These are phyloP conservation scores for Linnaemya vulpina DNA, from an alignment of 2,888 invertebrate species.

Conservation along the genomic window DNA sequence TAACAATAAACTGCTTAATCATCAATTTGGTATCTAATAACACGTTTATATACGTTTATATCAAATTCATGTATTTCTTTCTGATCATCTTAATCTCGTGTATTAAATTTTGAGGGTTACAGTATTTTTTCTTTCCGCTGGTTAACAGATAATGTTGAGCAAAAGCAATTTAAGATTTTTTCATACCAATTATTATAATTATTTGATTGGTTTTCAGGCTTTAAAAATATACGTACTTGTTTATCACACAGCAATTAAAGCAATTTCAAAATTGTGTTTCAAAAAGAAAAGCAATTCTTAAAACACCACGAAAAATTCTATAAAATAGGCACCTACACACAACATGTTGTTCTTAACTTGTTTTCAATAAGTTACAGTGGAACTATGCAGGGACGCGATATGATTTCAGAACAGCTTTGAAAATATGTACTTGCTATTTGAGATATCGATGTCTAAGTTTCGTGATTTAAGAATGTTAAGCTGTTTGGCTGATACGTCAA, in stretches of 20 bases:
- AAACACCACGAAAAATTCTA: constrained; percentile 6
- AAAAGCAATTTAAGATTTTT: constrained; percentile 37
- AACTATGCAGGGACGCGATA: background rate
- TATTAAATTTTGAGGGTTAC: constrained; percentile 38
- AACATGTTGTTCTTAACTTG: background rate
- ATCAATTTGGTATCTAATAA: constrained; percentile 59
- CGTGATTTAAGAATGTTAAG: too few species aligned
- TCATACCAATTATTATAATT: constrained; percentile 69
- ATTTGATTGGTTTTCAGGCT: constrained; percentile 51
- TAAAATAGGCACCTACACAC: constrained; percentile 45
- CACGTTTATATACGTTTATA: constrained; percentile 11
- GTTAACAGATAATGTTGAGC: constrained; percentile 2
- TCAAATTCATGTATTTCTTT: constrained; percentile 4
- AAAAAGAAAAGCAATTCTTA: constrained; percentile 9
- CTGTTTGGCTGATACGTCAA: too few species aligned
- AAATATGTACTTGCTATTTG: too few species aligned
- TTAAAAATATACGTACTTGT: constrained; percentile 1
- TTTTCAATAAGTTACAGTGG: constrained; percentile 19
- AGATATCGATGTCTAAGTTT: too few species aligned
- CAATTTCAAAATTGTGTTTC: constrained; percentile 52
- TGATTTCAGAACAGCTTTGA: too few species aligned
- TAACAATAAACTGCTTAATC: constrained; percentile 59
- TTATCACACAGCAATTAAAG: constrained; percentile 55
- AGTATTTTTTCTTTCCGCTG: constrained; percentile 26
- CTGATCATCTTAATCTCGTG: constrained; percentile 36